phyloP scores from a whole-genome alignment of 2,888 invertebrate species.

The Rotaria magnacalcarata region DNA sequence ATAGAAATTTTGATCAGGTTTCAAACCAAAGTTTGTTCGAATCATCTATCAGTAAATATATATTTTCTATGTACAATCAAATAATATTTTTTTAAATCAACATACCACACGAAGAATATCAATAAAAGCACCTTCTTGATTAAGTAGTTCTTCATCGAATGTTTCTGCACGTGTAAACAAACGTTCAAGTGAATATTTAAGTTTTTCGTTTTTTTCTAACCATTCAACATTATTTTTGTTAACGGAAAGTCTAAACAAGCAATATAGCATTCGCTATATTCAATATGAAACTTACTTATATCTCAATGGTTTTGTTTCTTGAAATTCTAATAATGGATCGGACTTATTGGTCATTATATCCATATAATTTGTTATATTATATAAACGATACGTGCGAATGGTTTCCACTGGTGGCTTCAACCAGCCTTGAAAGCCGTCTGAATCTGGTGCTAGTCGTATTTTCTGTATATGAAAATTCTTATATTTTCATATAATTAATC shows the following conservation, averaged over 20 bases:
- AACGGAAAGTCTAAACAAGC: background rate
- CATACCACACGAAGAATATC: conserved; percentile 30
- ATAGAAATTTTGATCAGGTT: background rate
- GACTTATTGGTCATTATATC: background rate
- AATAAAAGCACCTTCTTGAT: conserved; percentile 17
- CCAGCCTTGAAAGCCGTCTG: conserved; percentile 15
- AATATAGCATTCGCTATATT: background rate
- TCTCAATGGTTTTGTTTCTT: background rate
- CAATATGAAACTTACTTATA: background rate
- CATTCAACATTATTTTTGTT: conserved; percentile 28
- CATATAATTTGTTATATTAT: conserved; percentile 24
- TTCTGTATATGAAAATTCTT: background rate
- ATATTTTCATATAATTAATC: background rate
- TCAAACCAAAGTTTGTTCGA: background rate
- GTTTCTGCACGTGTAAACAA: background rate
- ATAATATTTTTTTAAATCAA: background rate
- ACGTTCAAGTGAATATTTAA: conserved; percentile 4
- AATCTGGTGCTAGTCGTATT: background rate
- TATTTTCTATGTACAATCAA: too few species aligned
- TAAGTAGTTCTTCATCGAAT: background rate
- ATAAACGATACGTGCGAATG: background rate
- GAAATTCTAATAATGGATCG: background rate
- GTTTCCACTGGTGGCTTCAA: background rate
- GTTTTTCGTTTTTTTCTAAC: background rate
- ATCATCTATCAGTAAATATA: background rate